Base-by-base conservation (phyloP, 2,888 invertebrate species). In the Papilio protenor region DNA sequence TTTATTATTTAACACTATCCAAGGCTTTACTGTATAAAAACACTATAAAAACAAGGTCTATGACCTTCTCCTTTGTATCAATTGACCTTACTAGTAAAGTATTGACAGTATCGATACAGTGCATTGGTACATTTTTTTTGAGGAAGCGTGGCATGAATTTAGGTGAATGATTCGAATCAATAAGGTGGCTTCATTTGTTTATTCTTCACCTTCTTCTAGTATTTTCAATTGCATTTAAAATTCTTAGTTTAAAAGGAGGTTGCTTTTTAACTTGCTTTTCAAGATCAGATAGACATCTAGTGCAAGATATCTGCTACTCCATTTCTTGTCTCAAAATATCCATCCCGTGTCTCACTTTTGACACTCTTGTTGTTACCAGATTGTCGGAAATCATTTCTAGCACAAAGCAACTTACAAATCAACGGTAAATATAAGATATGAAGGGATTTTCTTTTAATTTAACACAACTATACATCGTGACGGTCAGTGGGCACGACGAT, bases 401-500 rank as follows among this genome's bases (percentile, higher is more conserved):
- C 40, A 40, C 64, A 64, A 18, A 73, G 61, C 40, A 57, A 61
- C 49, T 11, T 64, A 18, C 18, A 72, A 55, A 23, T 71, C 33
- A 71, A 27, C 72, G 55, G 72, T 45, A 72, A 72, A 52, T 72
- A 55, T 72, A 33, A 55, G 33, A 72, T 21, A 27, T 75, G 27
- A 66, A 78, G 71, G 74, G 75, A 75, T 70, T 78, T 78, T 70
- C 70, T 77, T 59, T 33, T 69, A 69, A 77, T 33, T 49, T 70
- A 74, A 61, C 75, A 61, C 71, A 71, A 49, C 75, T 71, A 75
- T 77, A 82, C 78, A 82, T 84, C 81, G 88, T 86, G 88, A 88
- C 91, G 91, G 85, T 88, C 92, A 91, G 85, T 91, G 91, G 87
- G 88, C 91, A 92, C 89, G 86, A 83, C 90, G 86, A 85, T 88